Evolutionary conservation across 2,797 vertebrate species (phyloP).

Genomic region (Bufotes viridis): DNA sequence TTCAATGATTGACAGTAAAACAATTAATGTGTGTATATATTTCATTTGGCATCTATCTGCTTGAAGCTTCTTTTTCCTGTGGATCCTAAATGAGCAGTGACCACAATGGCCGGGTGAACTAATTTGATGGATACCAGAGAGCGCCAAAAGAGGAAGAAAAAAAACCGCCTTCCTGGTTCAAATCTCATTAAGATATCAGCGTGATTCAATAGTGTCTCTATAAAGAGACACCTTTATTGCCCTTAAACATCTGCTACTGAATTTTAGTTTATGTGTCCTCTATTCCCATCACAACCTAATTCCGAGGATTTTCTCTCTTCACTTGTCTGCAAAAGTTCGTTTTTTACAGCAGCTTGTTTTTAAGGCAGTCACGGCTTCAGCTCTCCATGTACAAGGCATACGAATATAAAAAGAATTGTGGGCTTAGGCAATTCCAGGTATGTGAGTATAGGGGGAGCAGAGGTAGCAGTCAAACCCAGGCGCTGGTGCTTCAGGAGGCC

Average conservation of each 20-base stretch:
- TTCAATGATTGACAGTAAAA: constrained; percentile 39
- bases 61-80: constrained; percentile 39
- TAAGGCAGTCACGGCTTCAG: not conserved
- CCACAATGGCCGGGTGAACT: constrained; percentile 42
- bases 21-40: constrained; percentile 46
- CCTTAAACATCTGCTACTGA: constrained; percentile 61
- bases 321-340: constrained; percentile 3
- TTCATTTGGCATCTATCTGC: constrained; percentile 44
- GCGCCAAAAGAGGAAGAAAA: constrained; percentile 35
- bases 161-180: constrained; percentile 40
- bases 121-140: constrained; percentile 56
- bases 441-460: not conserved
- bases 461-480: not conserved
- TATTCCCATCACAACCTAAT: constrained; percentile 44
- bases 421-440: no score
- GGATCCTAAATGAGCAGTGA: constrained; percentile 56
- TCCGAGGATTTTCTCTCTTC: constrained; percentile 24
- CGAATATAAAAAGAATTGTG: not conserved
- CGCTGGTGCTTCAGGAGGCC: no score
- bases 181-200: constrained; percentile 62
- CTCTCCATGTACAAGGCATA: not conserved
- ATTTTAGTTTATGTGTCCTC: constrained; percentile 47
- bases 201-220: constrained; percentile 42
- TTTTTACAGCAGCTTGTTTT: not conserved
- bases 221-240: constrained; percentile 60